Conservation (phyloP, 2,888 invertebrate species). For the Aleiodes testaceus region DNA sequence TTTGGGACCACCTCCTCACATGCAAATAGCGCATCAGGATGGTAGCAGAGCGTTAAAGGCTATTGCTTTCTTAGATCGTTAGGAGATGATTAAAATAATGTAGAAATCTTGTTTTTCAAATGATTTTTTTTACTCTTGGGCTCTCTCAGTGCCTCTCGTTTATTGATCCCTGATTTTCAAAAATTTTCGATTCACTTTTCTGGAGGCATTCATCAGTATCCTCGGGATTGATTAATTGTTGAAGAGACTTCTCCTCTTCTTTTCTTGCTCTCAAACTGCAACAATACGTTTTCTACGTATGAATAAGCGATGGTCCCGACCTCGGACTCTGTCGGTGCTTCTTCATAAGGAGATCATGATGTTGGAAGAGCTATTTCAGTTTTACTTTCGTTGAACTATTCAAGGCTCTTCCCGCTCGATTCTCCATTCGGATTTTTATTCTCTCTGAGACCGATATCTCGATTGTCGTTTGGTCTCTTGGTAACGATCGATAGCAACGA, state of each 20-base stretch:
- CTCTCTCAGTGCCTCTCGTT: background rate
- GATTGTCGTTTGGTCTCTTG: constrained; percentile 17
- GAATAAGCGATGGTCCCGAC: constrained; percentile 61
- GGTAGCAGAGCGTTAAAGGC: constrained; percentile 62
- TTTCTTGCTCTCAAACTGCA: constrained; percentile 1
- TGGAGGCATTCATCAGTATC: background rate
- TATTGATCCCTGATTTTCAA: background rate
- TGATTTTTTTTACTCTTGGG: no score
- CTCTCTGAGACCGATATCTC: constrained; percentile 20
- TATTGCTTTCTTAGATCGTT: constrained; percentile 15
- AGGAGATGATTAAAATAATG: background rate
- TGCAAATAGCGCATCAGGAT: constrained; percentile 66
- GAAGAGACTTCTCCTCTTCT: constrained; percentile 10
- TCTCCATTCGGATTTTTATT: background rate
- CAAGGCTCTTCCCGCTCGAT: constrained; percentile 1
- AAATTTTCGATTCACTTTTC: constrained; percentile 19
- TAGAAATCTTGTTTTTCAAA: no score
- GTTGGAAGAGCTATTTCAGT: constrained; percentile 48
- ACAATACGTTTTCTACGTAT: constrained; percentile 32
- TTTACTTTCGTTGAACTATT: constrained; percentile 24
- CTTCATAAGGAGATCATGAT: constrained; percentile 59
- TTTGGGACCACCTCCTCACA: constrained; percentile 61
- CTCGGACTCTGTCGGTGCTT: constrained; percentile 66
- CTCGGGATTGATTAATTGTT: no score
- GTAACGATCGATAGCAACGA: constrained; percentile 37